Evolutionary conservation across 35 echinoderm and acorn worm species (phyloP).

Genomic region (Anneissia japonica): DNA sequence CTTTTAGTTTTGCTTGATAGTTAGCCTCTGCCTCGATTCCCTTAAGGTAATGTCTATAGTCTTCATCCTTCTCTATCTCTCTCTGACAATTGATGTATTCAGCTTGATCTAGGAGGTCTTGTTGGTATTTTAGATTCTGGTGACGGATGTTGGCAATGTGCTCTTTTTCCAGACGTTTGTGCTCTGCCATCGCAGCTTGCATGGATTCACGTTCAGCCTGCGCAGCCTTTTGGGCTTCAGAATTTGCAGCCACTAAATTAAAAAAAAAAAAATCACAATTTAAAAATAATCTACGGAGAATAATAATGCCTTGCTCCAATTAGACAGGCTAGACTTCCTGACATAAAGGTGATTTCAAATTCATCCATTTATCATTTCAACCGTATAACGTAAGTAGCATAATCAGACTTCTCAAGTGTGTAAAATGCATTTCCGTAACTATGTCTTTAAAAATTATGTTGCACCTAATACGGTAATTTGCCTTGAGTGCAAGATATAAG

Average conservation of each 20-base stretch:
- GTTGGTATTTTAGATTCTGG: conserved; percentile 67
- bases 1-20: conserved; percentile 97
- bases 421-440: too few relatives aligned
- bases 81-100: conserved; percentile 52
- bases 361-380: too few relatives aligned
- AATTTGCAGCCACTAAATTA: conserved; percentile 62
- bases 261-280: conserved; percentile 15
- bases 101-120: conserved; percentile 63
- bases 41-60: conserved; percentile 78
- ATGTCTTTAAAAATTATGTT: too few relatives aligned
- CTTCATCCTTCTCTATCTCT: conserved; percentile 81
- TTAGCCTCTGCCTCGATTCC: conserved; percentile 87
- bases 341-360: too few relatives aligned
- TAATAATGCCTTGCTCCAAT: too few relatives aligned
- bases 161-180: conserved; percentile 85
- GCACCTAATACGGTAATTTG: too few relatives aligned
- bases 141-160: conserved; percentile 23
- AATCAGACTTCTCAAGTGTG: too few relatives aligned
- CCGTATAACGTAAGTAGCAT: too few relatives aligned
- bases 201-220: conserved; percentile 64
- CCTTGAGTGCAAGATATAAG: too few relatives aligned
- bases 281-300: neutral
- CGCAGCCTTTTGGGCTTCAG: conserved; percentile 48
- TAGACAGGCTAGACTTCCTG: too few relatives aligned
- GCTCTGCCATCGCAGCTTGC: conserved; percentile 89